These are phyloP conservation scores for Psammodynastes pulverulentus DNA, from an alignment of 2,113 vertebrate species.

Conservation along the genomic window DNA sequence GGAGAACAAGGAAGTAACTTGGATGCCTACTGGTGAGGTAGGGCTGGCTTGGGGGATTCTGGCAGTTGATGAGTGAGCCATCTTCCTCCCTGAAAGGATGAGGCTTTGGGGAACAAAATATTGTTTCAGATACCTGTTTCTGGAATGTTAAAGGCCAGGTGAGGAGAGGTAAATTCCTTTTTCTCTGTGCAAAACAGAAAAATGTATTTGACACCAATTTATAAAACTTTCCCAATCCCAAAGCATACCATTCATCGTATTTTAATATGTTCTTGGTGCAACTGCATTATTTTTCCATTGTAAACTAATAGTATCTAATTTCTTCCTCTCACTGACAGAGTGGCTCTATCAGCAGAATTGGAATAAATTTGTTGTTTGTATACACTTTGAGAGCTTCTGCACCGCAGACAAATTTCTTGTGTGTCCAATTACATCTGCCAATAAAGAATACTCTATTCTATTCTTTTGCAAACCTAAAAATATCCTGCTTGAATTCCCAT, in stretches of 20 bases:
- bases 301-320: background rate
- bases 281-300: background rate
- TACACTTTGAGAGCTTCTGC: background rate
- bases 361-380: background rate
- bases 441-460: background rate
- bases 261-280: background rate
- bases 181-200: background rate
- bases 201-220: background rate
- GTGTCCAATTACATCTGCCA: background rate
- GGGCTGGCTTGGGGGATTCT: too few species aligned
- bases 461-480: background rate
- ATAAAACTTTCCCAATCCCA: background rate
- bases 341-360: background rate
- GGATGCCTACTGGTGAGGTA: background rate
- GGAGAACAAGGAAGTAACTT: background rate
- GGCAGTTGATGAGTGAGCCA: too few species aligned
- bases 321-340: background rate
- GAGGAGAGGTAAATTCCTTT: background rate
- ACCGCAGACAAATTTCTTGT: background rate
- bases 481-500: background rate
- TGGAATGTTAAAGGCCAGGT: background rate
- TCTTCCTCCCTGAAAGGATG: background rate
- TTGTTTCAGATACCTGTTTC: background rate
- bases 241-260: background rate
- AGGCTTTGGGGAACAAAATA: background rate